phyloP scores from a whole-genome alignment of 1,140 invertebrate genomes.

The Myzus persicae region DNA sequence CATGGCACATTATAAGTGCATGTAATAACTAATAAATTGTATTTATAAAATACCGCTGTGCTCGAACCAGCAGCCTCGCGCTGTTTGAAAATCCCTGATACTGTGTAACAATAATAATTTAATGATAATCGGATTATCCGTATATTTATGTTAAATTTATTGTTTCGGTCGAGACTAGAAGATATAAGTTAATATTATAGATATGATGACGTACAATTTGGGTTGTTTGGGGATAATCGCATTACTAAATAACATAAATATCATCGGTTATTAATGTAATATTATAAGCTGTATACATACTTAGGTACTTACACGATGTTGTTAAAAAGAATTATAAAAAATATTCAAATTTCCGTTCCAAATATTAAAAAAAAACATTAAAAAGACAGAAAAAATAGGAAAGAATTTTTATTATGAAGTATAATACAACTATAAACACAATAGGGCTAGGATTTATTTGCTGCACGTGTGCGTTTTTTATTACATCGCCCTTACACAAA shows the following conservation, averaged over 20 bases:
- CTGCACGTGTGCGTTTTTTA: background rate
- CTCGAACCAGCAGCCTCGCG: background rate
- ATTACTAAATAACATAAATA: background rate
- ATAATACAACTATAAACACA: too few species aligned
- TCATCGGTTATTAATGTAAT: background rate
- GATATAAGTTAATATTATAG: background rate
- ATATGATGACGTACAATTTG: background rate
- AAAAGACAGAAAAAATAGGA: background rate
- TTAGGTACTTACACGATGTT: background rate
- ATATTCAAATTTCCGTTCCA: background rate
- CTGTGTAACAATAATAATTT: background rate
- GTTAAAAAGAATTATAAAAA: background rate
- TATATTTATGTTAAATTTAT: background rate
- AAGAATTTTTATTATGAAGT: background rate
- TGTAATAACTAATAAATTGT: conserved; percentile 7
- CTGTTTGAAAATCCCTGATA: background rate
- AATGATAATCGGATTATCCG: background rate
- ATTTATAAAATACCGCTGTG: background rate
- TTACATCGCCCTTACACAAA: background rate
- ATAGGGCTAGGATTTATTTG: background rate
- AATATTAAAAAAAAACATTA: background rate
- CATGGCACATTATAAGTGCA: background rate
- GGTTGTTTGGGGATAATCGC: background rate
- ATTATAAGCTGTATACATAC: background rate
- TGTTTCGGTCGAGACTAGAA: background rate